Evolutionary conservation across 2,113 vertebrate genomes (phyloP).

Genomic region (Syngnathus floridae): DNA sequence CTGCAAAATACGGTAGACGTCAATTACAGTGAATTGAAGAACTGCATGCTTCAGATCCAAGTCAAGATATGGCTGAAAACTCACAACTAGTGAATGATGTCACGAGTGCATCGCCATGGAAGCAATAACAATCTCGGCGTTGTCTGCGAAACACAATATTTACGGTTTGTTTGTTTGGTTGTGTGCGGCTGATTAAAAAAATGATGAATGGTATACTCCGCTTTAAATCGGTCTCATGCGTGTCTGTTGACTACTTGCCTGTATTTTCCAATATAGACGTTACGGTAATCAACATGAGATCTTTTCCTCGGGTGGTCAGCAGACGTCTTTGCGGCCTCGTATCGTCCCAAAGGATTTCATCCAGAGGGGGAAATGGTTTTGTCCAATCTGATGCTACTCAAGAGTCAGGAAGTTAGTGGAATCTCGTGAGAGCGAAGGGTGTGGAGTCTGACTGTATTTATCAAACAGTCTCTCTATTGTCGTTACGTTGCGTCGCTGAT

Average conservation of each 20-base stretch:
- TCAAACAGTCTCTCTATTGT: conserved; percentile 29
- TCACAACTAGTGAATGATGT: neutral
- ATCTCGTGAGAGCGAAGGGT: conserved; percentile 26
- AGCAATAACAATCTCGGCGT: neutral
- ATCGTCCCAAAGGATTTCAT: conserved; percentile 36
- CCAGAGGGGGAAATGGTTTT: conserved; percentile 46
- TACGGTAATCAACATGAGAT: neutral
- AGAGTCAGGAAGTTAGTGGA: conserved; percentile 55
- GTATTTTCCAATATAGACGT: neutral
- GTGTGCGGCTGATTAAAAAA: neutral
- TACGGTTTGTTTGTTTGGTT: neutral
- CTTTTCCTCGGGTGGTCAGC: conserved; percentile 31
- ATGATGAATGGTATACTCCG: neutral
- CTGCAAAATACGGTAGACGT: conserved; percentile 17
- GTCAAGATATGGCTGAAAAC: neutral
- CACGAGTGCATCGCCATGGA: neutral
- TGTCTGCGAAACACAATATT: neutral
- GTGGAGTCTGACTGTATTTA: conserved; percentile 27
- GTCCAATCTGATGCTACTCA: conserved; percentile 55
- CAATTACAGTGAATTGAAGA: neutral
- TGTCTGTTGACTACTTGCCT: conserved; percentile 1
- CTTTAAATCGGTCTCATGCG: conserved; percentile 40
- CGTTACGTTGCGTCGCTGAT: neutral
- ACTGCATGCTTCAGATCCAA: neutral
- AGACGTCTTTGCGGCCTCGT: conserved; percentile 1